Evolutionary conservation across 1,140 invertebrate species (phyloP).

Genomic region (Aphelenchoides besseyi): DNA sequence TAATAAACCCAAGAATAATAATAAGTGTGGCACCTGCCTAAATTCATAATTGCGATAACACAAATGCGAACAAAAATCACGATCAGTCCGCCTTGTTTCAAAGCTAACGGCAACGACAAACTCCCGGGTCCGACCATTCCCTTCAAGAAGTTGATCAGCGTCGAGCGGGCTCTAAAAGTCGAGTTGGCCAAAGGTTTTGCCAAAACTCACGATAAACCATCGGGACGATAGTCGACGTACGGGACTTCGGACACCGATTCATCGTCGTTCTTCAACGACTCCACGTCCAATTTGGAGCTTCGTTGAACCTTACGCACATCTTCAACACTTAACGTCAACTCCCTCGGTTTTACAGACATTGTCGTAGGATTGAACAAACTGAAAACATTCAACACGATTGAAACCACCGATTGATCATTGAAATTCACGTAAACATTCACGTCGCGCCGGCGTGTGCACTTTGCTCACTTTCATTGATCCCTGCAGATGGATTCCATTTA

Average conservation of each 20-base stretch:
- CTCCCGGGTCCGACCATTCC: constrained; percentile 60
- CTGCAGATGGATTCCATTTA: no score
- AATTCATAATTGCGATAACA: background rate
- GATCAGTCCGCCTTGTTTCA: constrained; percentile 57
- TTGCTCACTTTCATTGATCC: no score
- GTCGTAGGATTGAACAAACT: no score
- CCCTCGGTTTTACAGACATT: no score
- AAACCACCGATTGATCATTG: no score
- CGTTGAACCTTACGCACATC: no score
- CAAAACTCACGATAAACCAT: background rate
- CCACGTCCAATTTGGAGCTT: no score
- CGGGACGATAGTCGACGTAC: background rate
- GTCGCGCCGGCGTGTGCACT: no score
- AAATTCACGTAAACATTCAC: no score
- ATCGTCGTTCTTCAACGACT: no score
- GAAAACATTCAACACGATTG: no score
- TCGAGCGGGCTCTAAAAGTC: constrained; percentile 27
- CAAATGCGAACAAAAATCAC: constrained; percentile 25
- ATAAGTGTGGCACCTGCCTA: constrained; percentile 46
- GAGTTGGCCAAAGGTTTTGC: background rate
- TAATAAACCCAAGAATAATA: constrained; percentile 53
- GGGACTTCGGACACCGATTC: background rate
- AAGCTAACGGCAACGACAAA: constrained; percentile 52
- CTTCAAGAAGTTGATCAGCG: constrained; percentile 53
- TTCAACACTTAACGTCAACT: no score